These are phyloP conservation scores for Parapsyche elsis DNA, from an alignment of 1,140 invertebrate genomes.

Conservation along the genomic window DNA sequence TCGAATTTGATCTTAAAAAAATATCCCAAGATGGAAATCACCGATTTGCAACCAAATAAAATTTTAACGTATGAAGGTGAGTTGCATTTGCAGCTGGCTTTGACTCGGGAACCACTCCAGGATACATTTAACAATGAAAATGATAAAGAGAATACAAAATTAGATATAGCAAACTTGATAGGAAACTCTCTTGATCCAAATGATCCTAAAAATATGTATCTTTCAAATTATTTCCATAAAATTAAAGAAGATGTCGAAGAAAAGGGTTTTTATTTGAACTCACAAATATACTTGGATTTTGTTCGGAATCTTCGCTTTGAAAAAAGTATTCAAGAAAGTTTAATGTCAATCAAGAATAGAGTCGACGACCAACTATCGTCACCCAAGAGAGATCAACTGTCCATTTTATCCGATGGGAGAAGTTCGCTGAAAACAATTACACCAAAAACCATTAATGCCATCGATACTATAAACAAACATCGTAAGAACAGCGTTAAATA, in stretches of 20 bases:
- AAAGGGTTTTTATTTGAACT: conserved; percentile 48
- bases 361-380: background rate
- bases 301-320: background rate
- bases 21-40: conserved; percentile 10
- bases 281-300: conserved; percentile 49
- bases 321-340: background rate
- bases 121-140: background rate
- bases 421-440: background rate
- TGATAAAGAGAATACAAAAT: background rate
- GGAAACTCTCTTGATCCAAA: conserved; percentile 48
- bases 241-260: conserved; percentile 39
- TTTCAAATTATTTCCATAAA: conserved; percentile 46
- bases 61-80: conserved; percentile 32
- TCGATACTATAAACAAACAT: conserved; percentile 56
- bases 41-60: conserved; percentile 19
- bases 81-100: background rate
- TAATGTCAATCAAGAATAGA: background rate
- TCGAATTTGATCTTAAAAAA: conserved; percentile 10
- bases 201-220: conserved; percentile 50
- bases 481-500: conserved; percentile 67
- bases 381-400: background rate
- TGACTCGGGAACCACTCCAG: background rate
- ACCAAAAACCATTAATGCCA: background rate
- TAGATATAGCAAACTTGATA: background rate
- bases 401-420: background rate